Evolutionary conservation across 1,140 invertebrate genomes (phyloP).

Genomic region (Palaemon carinicauda): DNA sequence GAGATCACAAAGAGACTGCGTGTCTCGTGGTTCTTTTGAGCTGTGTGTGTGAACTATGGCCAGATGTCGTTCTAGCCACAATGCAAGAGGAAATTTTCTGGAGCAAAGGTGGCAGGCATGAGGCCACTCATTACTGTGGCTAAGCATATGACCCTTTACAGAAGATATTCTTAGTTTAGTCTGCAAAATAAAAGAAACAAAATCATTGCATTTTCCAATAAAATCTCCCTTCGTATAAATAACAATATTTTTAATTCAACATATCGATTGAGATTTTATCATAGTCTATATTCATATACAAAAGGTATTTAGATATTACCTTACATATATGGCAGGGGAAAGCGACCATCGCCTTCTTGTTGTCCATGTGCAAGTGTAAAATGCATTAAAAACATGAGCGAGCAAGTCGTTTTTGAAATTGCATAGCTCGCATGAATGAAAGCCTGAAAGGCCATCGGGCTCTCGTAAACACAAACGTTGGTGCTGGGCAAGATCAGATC

Average conservation of each 20-base stretch:
- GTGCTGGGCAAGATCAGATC: conserved; percentile 44
- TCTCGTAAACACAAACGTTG: conserved; percentile 10
- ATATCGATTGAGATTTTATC: too few species aligned
- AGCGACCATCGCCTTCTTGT: conserved; percentile 2
- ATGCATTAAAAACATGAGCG: conserved; percentile 37
- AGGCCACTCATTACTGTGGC: conserved; percentile 48
- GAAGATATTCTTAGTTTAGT: conserved; percentile 17
- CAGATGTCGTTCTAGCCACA: conserved; percentile 33
- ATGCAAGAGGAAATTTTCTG: conserved; percentile 21
- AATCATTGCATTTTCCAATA: neutral
- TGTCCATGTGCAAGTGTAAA: conserved; percentile 33
- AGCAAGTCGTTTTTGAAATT: conserved; percentile 39
- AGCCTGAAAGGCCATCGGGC: conserved; percentile 5
- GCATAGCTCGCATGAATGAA: conserved; percentile 43
- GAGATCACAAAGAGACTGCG: conserved; percentile 21
- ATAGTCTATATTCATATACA: neutral
- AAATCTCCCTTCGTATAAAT: neutral
- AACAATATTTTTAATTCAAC: neutral
- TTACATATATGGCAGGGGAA: conserved; percentile 51
- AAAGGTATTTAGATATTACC: conserved; percentile 18
- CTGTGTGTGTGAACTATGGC: conserved; percentile 7
- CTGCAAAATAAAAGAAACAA: neutral
- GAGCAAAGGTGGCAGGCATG: conserved; percentile 39
- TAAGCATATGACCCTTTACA: conserved; percentile 46
- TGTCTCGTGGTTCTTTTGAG: neutral